A percentile compares a stretch with the other conserved stretches of the same genome.
These are phyloP conservation scores for Lutjanus campechanus DNA, from an alignment of 2,797 vertebrate genomes.

Conservation along the genomic window DNA sequence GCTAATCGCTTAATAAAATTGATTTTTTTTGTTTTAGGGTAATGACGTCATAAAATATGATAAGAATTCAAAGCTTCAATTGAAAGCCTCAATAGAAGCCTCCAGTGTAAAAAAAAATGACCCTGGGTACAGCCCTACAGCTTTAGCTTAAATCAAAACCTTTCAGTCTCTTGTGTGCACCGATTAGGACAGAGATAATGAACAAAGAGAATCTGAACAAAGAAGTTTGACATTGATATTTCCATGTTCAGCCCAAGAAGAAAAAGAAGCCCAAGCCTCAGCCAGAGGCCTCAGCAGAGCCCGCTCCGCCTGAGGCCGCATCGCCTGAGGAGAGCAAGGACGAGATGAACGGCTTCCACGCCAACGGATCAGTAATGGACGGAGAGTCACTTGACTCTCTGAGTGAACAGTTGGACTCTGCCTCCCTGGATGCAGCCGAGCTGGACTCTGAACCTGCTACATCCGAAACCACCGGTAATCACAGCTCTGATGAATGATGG, in stretches of 20 bases:
- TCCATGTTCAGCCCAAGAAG: constrained; percentile 88
- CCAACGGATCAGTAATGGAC: constrained; percentile 91
- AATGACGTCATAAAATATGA: too few species aligned
- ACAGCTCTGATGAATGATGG: background rate
- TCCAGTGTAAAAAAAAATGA: too few species aligned
- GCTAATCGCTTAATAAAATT: too few species aligned
- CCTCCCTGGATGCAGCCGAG: constrained; percentile 91
- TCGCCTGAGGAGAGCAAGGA: constrained; percentile 79
- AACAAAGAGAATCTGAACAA: constrained; percentile 5
- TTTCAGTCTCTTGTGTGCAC: background rate
- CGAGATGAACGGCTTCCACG: constrained; percentile 92
- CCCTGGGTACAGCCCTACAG: too few species aligned
- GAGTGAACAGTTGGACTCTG: constrained; percentile 93
- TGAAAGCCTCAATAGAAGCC: too few species aligned
- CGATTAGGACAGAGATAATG: constrained; percentile 17
- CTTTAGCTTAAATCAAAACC: background rate
- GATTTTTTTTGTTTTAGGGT: too few species aligned
- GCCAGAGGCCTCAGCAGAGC: constrained; percentile 68
- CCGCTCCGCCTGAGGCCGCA: constrained; percentile 76
- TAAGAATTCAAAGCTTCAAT: too few species aligned
- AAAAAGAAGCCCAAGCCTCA: constrained; percentile 94
- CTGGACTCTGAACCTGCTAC: constrained; percentile 87
- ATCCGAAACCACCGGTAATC: constrained; percentile 81
- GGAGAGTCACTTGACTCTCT: constrained; percentile 93
- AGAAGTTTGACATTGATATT: constrained; percentile 40